Conservation (phyloP, 2,888 invertebrate species). For the Microdon myrmicae region DNA sequence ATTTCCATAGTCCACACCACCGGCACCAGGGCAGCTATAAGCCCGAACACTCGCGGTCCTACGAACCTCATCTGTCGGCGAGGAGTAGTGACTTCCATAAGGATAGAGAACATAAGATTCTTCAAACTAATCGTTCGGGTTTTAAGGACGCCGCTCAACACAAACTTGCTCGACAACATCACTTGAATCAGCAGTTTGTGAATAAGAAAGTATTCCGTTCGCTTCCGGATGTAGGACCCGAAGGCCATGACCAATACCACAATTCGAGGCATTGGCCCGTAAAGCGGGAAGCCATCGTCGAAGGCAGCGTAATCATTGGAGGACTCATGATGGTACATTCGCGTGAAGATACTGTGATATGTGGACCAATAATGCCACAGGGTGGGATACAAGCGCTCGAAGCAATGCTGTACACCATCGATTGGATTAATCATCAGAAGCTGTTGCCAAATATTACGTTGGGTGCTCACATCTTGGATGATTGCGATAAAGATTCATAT, state of each 20-base stretch:
- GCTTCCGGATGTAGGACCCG: constrained; percentile 59
- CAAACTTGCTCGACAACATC: too few relatives aligned
- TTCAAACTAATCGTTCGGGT: too few relatives aligned
- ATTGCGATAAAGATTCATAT: constrained; percentile 92
- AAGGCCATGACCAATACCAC: constrained; percentile 45
- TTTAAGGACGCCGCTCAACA: too few relatives aligned
- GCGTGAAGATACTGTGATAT: constrained; percentile 80
- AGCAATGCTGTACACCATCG: constrained; percentile 88
- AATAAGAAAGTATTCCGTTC: constrained; percentile 59
- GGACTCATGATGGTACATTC: constrained; percentile 95
- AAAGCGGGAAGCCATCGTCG: constrained; percentile 82
- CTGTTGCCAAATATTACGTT: constrained; percentile 77
- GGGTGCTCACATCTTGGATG: constrained; percentile 88
- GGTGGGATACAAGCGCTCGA: constrained; percentile 87
- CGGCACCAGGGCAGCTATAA: too few relatives aligned
- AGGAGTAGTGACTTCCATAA: too few relatives aligned
- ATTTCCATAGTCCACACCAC: too few relatives aligned
- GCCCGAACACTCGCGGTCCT: too few relatives aligned
- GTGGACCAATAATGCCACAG: constrained; percentile 90
- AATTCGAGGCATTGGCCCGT: constrained; percentile 74
- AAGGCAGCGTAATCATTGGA: constrained; percentile 85
- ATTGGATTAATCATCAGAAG: constrained; percentile 73
- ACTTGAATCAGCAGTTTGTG: too few relatives aligned
- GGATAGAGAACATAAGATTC: too few relatives aligned
- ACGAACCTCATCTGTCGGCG: too few relatives aligned